A percentile compares a stretch with the other conserved stretches of the same genome.
These are phyloP conservation scores for Chaetops frenatus DNA, from an alignment of 2,113 vertebrate species.

Conservation along the genomic window DNA sequence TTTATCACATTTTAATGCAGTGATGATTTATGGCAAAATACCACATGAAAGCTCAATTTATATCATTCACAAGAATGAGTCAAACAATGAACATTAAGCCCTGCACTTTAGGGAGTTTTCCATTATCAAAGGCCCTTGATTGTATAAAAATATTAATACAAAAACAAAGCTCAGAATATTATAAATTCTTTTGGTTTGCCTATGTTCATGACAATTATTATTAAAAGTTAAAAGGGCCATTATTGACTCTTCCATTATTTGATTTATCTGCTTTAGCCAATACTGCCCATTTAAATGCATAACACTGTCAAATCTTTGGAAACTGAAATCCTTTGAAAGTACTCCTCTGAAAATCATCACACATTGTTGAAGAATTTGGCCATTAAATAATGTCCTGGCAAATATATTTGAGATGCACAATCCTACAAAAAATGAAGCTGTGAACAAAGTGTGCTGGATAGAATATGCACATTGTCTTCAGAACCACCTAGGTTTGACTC, in stretches of 20 bases:
- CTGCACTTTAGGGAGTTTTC: not conserved
- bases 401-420: not conserved
- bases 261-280: not conserved
- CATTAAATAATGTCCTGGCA: not conserved
- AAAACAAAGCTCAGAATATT: not conserved
- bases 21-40: not conserved
- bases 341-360: not conserved
- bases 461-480: not conserved
- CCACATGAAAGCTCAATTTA: not conserved
- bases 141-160: not conserved
- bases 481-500: not conserved
- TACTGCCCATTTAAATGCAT: not conserved
- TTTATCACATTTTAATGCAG: not conserved
- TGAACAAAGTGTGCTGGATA: not conserved
- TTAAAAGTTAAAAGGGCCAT: not conserved
- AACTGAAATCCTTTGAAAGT: not conserved
- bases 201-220: fast-evolving
- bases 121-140: not conserved
- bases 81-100: not conserved
- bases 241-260: not conserved
- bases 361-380: not conserved
- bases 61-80: not conserved
- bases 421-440: not conserved
- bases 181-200: not conserved
- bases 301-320: not conserved